These are phyloP conservation scores for Auanema sp. DNA, from an alignment of 2,888 invertebrate genomes.

Conservation along the genomic window DNA sequence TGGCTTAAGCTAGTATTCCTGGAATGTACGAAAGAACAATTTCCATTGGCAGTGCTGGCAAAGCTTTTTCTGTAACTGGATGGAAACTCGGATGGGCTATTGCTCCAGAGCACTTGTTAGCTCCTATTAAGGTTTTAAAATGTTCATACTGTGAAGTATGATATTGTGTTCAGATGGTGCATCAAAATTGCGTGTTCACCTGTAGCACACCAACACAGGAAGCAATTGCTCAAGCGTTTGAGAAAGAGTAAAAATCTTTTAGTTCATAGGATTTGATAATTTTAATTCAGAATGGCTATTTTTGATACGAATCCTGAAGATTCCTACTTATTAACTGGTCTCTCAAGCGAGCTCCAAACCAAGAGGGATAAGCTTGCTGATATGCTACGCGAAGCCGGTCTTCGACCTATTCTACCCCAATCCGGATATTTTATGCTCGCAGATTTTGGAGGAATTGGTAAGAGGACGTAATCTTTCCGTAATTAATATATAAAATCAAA, in stretches of 20 bases:
- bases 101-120: constrained; percentile 80
- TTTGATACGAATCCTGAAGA: constrained; percentile 27
- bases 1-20: constrained; percentile 77
- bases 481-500: background rate
- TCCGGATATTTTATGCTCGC: constrained; percentile 97
- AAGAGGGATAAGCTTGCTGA: constrained; percentile 17
- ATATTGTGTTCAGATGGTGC: constrained; percentile 64
- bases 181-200: constrained; percentile 91
- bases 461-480: background rate
- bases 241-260: constrained; percentile 73
- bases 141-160: no score
- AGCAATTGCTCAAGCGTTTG: constrained; percentile 86
- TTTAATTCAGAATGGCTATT: constrained; percentile 25
- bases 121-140: constrained; percentile 75
- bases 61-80: constrained; percentile 95
- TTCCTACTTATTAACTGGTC: constrained; percentile 80
- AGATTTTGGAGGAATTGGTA: constrained; percentile 75
- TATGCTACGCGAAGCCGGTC: constrained; percentile 64
- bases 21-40: constrained; percentile 97
- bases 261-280: background rate
- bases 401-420: constrained; percentile 81
- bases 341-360: constrained; percentile 74
- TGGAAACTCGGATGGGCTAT: constrained; percentile 95
- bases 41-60: constrained; percentile 94
- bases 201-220: constrained; percentile 72